Evolutionary conservation across 2,113 vertebrate genomes (phyloP), one percentile per base, ranked within the genome.

Genomic region (Sterrhoptilus dennistouni): DNA sequence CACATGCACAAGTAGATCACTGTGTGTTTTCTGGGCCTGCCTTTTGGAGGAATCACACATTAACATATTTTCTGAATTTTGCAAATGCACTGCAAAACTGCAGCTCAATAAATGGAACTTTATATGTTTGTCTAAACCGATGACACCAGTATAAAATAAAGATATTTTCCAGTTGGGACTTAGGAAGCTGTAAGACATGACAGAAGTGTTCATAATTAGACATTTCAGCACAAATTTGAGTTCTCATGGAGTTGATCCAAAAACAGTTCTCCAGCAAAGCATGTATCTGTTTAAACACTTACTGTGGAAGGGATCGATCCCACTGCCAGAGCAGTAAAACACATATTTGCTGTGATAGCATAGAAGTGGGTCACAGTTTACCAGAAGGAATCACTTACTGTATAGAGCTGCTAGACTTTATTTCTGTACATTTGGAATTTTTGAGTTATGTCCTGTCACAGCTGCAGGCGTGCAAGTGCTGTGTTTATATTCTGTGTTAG

Each of bases 1-100:
- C 96, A 96, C 53, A 38, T 96, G 95, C 77, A 71, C 38, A 40
- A 91, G 87, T 16, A 59, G 91, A 91, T 70, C 83, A 84, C 87
- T 35, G 71, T 85, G 79, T 57, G 76, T 83, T 94, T 80, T 38
- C 79, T 59, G 60, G 35, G 89, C 44, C 74, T 95, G 89, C 44
- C 81, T 68, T 71, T 33, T 15, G 40, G 69, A 79, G 87, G 59
- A 75, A 54, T 71, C 64, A 18, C 87, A 57, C 87, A 89, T 91
- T 72, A 93, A 75, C 72, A 33, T 94, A 49, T 64, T 93, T 84
- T 87, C 74, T 76, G 83, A 40, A 21, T 87, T 83, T 82, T 93
- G 80, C 56, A 75, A 90, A 90, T 20, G 52, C 35, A 12, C 88
- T 74, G 88, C 88, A 56, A 59, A 72, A 75, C 25, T 38, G 65